Evolutionary conservation across 1,140 invertebrate species (phyloP).

Genomic region (Trichoplusia ni): DNA sequence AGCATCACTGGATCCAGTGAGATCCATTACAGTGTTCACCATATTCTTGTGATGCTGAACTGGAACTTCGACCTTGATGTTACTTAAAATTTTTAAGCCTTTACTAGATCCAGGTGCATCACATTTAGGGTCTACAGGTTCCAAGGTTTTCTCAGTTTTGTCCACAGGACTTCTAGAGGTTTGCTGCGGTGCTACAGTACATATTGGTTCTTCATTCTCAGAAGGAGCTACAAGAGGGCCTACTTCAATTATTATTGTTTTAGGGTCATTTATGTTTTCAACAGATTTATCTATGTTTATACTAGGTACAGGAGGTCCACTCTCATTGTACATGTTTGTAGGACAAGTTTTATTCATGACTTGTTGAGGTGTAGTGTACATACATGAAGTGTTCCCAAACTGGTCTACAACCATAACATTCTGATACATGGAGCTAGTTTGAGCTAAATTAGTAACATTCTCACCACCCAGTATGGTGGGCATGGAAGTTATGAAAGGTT

Average conservation of each 20-base stretch:
- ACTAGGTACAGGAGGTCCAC: conserved; percentile 40
- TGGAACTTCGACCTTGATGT: conserved; percentile 79
- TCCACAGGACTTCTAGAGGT: conserved; percentile 20
- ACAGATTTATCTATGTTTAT: conserved; percentile 43
- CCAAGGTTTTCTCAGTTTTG: conserved; percentile 35
- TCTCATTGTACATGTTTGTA: conserved; percentile 53
- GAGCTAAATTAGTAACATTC: conserved; percentile 64
- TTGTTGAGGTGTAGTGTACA: conserved; percentile 65
- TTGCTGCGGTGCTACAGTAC: conserved; percentile 8
- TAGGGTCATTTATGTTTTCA: conserved; percentile 54
- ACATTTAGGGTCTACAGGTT: conserved; percentile 48
- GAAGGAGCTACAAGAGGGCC: conserved; percentile 54
- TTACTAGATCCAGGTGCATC: conserved; percentile 56
- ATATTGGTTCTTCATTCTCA: background rate
- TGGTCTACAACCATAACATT: conserved; percentile 79
- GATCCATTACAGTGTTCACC: conserved; percentile 73
- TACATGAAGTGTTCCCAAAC: conserved; percentile 70
- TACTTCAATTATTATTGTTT: conserved; percentile 74
- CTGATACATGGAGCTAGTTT: conserved; percentile 70
- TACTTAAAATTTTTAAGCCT: conserved; percentile 79
- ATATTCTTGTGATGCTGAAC: conserved; percentile 74
- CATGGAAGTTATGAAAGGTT: conserved; percentile 69
- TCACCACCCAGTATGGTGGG: conserved; percentile 57
- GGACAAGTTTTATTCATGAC: conserved; percentile 55
- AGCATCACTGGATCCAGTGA: conserved; percentile 68